Conservation (phyloP, 2,888 invertebrate genomes). For the Phengaris alcon region DNA sequence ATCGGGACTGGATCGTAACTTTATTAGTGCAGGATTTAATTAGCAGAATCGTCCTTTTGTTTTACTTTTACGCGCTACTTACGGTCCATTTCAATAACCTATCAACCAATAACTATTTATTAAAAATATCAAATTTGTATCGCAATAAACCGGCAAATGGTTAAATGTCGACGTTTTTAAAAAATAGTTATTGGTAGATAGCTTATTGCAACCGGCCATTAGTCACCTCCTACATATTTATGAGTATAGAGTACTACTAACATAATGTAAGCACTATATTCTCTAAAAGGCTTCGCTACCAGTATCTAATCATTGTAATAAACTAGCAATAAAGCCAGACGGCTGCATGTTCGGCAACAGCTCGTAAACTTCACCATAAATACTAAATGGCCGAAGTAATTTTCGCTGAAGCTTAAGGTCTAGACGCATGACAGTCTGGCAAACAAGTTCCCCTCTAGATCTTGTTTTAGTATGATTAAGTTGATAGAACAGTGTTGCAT, state of each 20-base stretch:
- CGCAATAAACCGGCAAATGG: too few species aligned
- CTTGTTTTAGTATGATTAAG: constrained; percentile 8
- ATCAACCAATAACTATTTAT: too few species aligned
- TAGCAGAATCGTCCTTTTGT: too few species aligned
- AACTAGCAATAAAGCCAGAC: constrained; percentile 5
- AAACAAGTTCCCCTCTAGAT: background rate
- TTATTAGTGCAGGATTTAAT: too few species aligned
- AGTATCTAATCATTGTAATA: constrained; percentile 9
- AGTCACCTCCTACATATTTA: background rate
- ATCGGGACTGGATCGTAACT: too few species aligned
- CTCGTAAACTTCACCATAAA: constrained; percentile 18
- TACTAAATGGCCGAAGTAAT: constrained; percentile 21
- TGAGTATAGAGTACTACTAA: too few species aligned
- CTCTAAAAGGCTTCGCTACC: background rate
- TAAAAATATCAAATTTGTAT: too few species aligned
- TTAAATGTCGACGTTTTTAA: too few species aligned
- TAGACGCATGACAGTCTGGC: background rate
- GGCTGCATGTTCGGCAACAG: constrained; percentile 7
- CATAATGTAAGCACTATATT: background rate
- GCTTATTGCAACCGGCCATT: too few species aligned
- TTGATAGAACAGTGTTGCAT: background rate
- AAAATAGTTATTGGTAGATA: too few species aligned
- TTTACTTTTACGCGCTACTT: too few species aligned
- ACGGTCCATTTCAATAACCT: too few species aligned
- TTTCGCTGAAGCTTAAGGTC: constrained; percentile 9